Percentiles rank a stretch among this genome's conserved stretches.
phyloP scores from a whole-genome alignment of 2,113 vertebrate genomes.

The Ardeotis arabs region DNA sequence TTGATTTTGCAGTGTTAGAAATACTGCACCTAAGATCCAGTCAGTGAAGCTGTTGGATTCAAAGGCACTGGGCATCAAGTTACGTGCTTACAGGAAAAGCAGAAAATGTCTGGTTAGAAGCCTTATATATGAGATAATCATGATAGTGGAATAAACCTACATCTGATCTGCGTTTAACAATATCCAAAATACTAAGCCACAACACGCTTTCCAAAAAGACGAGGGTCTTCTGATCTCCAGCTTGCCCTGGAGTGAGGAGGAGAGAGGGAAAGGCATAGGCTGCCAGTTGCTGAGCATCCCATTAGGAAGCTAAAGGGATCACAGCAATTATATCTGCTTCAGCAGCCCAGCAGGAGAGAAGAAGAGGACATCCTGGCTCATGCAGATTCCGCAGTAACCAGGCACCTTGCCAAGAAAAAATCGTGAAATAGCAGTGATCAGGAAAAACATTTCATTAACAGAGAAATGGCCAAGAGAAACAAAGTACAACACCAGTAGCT shows the following conservation, averaged over 20 bases:
- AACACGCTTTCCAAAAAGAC: not conserved
- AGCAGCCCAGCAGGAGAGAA: conserved; percentile 28
- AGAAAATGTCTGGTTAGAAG: not conserved
- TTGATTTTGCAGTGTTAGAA: not conserved
- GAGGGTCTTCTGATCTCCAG: not conserved
- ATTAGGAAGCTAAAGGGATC: not conserved
- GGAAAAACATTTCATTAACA: conserved; percentile 32
- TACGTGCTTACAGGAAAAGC: not conserved
- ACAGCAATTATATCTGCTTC: conserved; percentile 25
- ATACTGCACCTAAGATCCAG: not conserved
- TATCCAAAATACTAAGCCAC: not conserved
- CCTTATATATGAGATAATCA: not conserved
- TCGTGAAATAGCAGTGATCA: conserved; percentile 28
- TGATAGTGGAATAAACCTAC: not conserved
- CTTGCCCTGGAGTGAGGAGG: not conserved
- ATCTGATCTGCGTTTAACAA: not conserved
- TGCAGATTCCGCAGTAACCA: conserved; percentile 32
- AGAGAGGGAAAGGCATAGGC: not conserved
- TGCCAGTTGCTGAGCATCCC: conserved; percentile 1
- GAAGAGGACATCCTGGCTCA: conserved; percentile 34
- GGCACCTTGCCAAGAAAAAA: conserved; percentile 44
- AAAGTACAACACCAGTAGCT: not conserved
- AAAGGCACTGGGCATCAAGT: not conserved
- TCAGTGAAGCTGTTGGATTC: not conserved
- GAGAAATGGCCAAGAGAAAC: conserved; percentile 50